Conservation (phyloP, 2,797 vertebrate genomes). For the Eulemur albifrons region DNA sequence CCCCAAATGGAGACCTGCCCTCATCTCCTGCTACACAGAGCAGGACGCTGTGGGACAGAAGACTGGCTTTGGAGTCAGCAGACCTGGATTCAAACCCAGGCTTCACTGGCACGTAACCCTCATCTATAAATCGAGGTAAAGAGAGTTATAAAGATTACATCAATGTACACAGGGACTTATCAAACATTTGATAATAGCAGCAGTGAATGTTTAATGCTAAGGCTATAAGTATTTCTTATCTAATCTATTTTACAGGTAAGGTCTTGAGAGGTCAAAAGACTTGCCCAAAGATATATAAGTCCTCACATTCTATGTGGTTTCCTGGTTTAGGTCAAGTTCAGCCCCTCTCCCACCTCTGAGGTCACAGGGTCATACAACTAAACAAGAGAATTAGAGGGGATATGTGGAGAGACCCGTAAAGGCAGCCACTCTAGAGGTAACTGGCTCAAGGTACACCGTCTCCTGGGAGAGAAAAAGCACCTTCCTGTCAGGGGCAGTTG, state of each 20-base stretch:
- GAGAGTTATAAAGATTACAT: neutral
- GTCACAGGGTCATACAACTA: neutral
- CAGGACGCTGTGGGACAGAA: neutral
- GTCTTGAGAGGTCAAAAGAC: neutral
- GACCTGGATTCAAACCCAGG: neutral
- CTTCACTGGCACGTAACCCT: neutral
- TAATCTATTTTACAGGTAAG: neutral
- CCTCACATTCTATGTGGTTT: neutral
- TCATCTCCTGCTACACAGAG: neutral
- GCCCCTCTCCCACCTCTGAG: neutral
- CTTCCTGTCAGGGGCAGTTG: neutral
- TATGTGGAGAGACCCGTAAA: neutral
- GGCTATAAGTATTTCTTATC: neutral
- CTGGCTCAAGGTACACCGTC: neutral
- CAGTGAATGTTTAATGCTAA: neutral
- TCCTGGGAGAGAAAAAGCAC: neutral
- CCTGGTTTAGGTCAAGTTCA: neutral
- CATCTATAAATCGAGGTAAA: neutral
- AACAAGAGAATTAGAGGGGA: neutral
- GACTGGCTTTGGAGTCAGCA: neutral
- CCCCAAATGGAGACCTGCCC: neutral
- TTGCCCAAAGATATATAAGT: neutral
- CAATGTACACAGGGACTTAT: neutral
- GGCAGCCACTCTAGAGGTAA: neutral
- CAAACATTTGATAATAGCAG: neutral